Evolutionary conservation across 2,888 invertebrate species (phyloP).

Genomic region (Peribatodes rhomboidaria): DNA sequence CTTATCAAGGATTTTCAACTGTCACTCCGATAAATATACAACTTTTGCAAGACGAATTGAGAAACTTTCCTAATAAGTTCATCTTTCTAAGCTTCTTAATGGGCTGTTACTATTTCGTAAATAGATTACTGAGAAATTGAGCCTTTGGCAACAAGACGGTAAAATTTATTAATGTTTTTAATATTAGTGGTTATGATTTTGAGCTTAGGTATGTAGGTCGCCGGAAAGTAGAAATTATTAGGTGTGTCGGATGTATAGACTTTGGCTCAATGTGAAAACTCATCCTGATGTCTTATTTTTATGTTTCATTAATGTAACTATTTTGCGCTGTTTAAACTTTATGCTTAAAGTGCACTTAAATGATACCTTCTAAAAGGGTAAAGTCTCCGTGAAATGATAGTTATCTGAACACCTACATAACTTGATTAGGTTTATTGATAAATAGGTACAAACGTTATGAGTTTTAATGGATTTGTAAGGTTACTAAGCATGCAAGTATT

Average conservation of each 20-base stretch:
- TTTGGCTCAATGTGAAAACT: background rate
- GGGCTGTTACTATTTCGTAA: constrained; percentile 35
- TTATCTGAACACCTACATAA: too few relatives aligned
- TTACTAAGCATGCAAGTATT: too few relatives aligned
- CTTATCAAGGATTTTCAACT: constrained; percentile 25
- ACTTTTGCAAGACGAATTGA: constrained; percentile 29
- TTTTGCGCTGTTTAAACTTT: too few relatives aligned
- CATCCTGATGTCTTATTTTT: background rate
- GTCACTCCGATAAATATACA: background rate
- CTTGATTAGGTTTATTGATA: too few relatives aligned
- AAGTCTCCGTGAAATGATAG: too few relatives aligned
- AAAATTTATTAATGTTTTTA: background rate
- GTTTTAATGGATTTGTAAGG: too few relatives aligned
- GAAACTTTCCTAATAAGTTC: constrained; percentile 39
- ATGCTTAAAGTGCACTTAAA: too few relatives aligned
- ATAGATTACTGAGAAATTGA: constrained; percentile 14
- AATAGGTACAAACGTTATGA: too few relatives aligned
- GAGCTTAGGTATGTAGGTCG: constrained; percentile 19
- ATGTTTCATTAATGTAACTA: too few relatives aligned
- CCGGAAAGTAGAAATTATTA: constrained; percentile 17
- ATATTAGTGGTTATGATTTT: background rate
- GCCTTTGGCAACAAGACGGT: background rate
- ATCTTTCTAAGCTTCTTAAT: constrained; percentile 21
- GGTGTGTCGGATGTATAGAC: background rate
- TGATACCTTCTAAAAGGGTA: too few relatives aligned